Evolutionary conservation across 2,797 vertebrate genomes (phyloP).

Genomic region (Alcedo quadribrachys): DNA sequence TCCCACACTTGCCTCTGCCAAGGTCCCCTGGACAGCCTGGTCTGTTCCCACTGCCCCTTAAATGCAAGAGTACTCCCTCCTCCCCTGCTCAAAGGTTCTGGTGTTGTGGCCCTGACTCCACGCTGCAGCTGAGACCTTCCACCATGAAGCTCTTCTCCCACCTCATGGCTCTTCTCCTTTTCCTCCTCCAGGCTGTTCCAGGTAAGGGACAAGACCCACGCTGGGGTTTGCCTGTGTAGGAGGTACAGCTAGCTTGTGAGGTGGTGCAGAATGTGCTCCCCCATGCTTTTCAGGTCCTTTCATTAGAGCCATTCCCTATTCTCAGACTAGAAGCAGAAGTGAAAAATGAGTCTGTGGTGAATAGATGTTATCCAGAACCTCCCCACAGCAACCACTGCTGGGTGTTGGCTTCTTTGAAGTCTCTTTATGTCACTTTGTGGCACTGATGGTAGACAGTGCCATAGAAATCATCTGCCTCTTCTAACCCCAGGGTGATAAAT

Average conservation of each 20-base stretch:
- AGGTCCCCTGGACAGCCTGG: neutral
- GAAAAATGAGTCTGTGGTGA: neutral
- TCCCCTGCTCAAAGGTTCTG: neutral
- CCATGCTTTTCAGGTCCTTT: neutral
- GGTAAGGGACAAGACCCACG: neutral
- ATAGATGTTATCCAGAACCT: neutral
- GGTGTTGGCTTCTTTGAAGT: neutral
- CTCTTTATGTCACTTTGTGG: neutral
- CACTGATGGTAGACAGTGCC: neutral
- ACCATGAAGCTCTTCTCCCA: conserved; percentile 27
- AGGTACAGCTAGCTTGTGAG: neutral
- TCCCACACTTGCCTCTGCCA: neutral
- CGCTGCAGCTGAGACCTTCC: neutral
- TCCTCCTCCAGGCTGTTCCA: conserved; percentile 51
- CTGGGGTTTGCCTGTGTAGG: neutral
- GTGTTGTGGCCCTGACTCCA: neutral
- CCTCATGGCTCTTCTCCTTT: neutral
- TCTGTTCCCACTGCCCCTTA: neutral
- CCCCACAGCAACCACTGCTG: neutral
- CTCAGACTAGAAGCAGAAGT: neutral
- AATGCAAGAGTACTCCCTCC: neutral
- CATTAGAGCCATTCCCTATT: neutral
- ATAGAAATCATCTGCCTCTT: neutral
- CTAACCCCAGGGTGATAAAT: neutral
- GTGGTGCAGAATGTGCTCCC: neutral